Evolutionary conservation across 2,888 invertebrate genomes (phyloP).

Genomic region (Eristalinus sepulchralis): DNA sequence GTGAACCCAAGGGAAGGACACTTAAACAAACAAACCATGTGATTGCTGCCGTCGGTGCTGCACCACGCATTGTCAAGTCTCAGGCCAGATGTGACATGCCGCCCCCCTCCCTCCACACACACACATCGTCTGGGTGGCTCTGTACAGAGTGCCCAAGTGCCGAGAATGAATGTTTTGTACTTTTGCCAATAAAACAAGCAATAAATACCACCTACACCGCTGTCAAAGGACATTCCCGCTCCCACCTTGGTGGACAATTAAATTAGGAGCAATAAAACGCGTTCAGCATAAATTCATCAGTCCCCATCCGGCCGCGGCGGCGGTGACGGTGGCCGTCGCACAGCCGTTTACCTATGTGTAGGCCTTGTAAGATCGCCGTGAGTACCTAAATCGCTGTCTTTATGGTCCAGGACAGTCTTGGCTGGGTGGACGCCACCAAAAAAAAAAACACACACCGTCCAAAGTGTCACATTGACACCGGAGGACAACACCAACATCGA

Average conservation of each 20-base stretch:
- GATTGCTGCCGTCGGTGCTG: background rate
- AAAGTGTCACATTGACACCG: constrained; percentile 58
- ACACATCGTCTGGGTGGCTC: constrained; percentile 42
- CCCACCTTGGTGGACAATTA: constrained; percentile 54
- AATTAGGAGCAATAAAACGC: constrained; percentile 69
- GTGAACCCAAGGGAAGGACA: background rate
- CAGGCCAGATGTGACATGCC: background rate
- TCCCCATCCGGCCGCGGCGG: background rate
- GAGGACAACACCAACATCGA: constrained; percentile 4
- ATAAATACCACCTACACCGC: constrained; percentile 67
- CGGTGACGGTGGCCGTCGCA: background rate
- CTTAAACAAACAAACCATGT: background rate
- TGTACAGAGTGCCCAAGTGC: background rate
- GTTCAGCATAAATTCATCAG: constrained; percentile 65
- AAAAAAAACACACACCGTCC: background rate
- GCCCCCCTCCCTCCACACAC: background rate
- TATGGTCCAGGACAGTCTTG: constrained; percentile 8
- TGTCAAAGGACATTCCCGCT: constrained; percentile 60
- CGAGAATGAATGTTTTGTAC: constrained; percentile 34
- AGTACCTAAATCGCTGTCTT: constrained; percentile 54
- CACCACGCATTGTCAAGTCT: background rate
- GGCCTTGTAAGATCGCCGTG: constrained; percentile 50
- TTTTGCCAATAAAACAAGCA: constrained; percentile 57
- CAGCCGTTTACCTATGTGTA: constrained; percentile 14
- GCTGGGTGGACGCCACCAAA: constrained; percentile 44